Conservation (phyloP, 2,113 vertebrate species). For the Choloepus hoffmanni region DNA sequence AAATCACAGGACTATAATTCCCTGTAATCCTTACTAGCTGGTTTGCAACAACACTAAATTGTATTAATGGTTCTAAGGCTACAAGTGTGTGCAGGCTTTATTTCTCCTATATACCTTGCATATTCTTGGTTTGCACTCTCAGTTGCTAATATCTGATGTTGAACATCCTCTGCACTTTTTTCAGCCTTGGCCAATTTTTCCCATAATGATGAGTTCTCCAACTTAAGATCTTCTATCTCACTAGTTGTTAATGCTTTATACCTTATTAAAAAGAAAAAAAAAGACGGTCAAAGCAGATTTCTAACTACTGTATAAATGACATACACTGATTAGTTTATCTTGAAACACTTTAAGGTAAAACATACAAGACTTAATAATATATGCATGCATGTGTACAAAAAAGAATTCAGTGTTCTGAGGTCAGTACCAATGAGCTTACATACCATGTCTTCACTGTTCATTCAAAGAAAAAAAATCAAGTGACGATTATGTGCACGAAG, state of each 20-base stretch:
- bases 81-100: no score
- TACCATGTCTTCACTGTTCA: neutral
- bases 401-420: conserved; percentile 23
- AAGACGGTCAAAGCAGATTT: conserved; percentile 1
- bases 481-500: neutral
- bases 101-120: conserved; percentile 85
- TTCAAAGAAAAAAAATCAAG: neutral
- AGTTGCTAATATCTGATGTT: conserved; percentile 81
- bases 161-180: conserved; percentile 83
- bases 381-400: neutral
- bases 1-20: neutral
- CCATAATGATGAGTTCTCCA: conserved; percentile 83
- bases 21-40: neutral
- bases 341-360: neutral
- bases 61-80: neutral
- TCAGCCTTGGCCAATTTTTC: conserved; percentile 84
- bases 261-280: conserved; percentile 74
- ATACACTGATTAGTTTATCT: neutral
- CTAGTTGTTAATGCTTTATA: conserved; percentile 84
- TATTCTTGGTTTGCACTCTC: conserved; percentile 87
- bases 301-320: neutral
- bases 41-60: neutral
- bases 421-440: neutral
- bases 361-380: neutral
- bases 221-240: conserved; percentile 82